Evolutionary conservation across 30 jellyfish, hydroid and myxozoan genomes (phyloP).

Genomic region (Chironex yamaguchii): DNA sequence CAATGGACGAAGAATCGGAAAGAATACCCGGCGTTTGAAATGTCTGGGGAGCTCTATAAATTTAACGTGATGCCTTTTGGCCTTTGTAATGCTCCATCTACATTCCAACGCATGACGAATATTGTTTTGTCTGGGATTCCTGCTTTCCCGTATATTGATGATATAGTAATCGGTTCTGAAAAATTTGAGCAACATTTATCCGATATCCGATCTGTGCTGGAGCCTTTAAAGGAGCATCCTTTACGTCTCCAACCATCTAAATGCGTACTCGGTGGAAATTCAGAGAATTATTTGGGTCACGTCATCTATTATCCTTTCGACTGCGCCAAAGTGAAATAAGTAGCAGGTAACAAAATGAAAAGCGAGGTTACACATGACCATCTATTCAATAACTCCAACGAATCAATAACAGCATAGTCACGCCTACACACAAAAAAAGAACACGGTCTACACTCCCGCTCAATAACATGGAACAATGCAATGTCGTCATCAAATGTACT

Average conservation of each 20-base stretch:
- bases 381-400: no score
- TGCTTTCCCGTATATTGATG: conserved; percentile 64
- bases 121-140: conserved; percentile 34
- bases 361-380: no score
- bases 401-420: no score
- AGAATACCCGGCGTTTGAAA: conserved; percentile 69
- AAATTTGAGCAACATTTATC: conserved; percentile 43
- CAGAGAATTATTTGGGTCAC: no score
- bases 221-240: conserved; percentile 6
- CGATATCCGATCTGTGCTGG: conserved; percentile 29
- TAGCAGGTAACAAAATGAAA: no score
- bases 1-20: conserved; percentile 4
- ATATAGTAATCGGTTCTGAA: conserved; percentile 53
- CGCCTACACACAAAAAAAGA: no score
- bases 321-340: no score
- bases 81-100: conserved; percentile 68
- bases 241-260: conserved; percentile 35
- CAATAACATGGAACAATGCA: no score
- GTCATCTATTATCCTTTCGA: no score
- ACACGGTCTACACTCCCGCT: no score
- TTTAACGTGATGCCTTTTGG: conserved; percentile 76
- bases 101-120: conserved; percentile 72
- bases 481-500: no score
- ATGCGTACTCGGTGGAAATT: no score
- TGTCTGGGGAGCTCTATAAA: conserved; percentile 47